Conservation (phyloP, 2,888 invertebrate genomes). For the Lomographa bimaculata region DNA sequence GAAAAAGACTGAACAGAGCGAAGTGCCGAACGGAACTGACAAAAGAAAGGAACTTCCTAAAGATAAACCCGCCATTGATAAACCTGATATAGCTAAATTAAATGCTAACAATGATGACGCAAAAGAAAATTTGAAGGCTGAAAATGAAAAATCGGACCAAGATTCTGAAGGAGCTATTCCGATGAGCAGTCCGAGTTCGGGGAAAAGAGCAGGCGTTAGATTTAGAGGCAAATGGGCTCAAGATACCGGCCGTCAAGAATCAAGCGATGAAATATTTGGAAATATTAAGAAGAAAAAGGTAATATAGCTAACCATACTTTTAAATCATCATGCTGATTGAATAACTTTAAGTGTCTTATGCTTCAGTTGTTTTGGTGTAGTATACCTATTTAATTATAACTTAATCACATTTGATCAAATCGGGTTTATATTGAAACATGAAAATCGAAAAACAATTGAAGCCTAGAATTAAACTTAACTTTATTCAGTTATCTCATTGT, state of each 20-base stretch:
- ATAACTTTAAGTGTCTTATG: too few relatives aligned
- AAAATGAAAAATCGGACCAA: slow-evolving; percentile 69
- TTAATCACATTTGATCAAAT: too few relatives aligned
- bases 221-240: slow-evolving; percentile 70
- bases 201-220: slow-evolving; percentile 65
- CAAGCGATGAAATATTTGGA: slow-evolving; percentile 66
- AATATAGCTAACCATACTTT: slow-evolving; percentile 24
- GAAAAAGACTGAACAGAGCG: slow-evolving; percentile 39
- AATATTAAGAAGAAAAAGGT: slow-evolving; percentile 68
- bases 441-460: too few relatives aligned
- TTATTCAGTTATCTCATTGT: too few relatives aligned
- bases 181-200: slow-evolving; percentile 56
- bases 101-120: slow-evolving; percentile 26
- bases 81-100: slow-evolving; percentile 9
- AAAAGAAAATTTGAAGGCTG: slow-evolving; percentile 52
- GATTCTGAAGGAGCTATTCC: slow-evolving; percentile 65
- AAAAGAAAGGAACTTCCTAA: slow-evolving; percentile 43
- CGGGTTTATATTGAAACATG: too few relatives aligned
- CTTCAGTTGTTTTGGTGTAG: too few relatives aligned
- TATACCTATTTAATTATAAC: too few relatives aligned
- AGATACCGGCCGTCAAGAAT: slow-evolving; percentile 53
- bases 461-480: too few relatives aligned
- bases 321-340: too few relatives aligned
- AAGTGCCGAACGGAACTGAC: slow-evolving; percentile 13
- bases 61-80: slow-evolving; percentile 19